phyloP scores from a whole-genome alignment of 1,140 invertebrate species.

The Paraescarpia echinospica region DNA sequence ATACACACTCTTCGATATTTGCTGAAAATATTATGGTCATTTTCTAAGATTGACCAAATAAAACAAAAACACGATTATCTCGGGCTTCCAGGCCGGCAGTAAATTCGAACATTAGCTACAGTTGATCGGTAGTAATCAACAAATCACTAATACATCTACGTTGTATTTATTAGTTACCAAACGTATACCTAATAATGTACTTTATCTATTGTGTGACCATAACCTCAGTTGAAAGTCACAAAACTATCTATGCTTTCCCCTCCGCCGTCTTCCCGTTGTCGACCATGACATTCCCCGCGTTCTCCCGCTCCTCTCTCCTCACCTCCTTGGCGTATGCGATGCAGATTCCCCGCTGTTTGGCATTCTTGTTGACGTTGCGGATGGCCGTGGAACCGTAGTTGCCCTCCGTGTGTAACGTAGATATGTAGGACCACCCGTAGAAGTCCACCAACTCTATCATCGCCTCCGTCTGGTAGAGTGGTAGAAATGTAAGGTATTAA shows the following conservation, averaged over 20 bases:
- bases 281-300: neutral
- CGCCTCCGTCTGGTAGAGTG: slow-evolving; percentile 24
- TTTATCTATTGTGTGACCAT: too few relatives aligned
- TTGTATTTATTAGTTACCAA: neutral
- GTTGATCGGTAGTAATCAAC: neutral
- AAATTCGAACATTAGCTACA: too few relatives aligned
- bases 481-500: neutral
- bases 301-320: neutral
- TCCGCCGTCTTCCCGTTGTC: too few relatives aligned
- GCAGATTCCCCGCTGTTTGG: neutral
- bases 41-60: too few relatives aligned
- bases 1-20: too few relatives aligned
- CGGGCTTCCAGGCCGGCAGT: too few relatives aligned
- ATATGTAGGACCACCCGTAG: slow-evolving; percentile 46
- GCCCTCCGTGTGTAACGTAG: slow-evolving; percentile 45
- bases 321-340: slow-evolving; percentile 9
- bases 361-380: neutral
- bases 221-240: too few relatives aligned
- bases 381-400: slow-evolving; percentile 61
- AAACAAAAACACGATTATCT: too few relatives aligned
- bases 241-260: too few relatives aligned
- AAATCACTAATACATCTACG: neutral
- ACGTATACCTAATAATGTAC: too few relatives aligned
- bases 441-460: slow-evolving; percentile 36
- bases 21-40: too few relatives aligned